These are phyloP conservation scores for Cololabis saira DNA, from an alignment of 2,113 vertebrate genomes.

Conservation along the genomic window DNA sequence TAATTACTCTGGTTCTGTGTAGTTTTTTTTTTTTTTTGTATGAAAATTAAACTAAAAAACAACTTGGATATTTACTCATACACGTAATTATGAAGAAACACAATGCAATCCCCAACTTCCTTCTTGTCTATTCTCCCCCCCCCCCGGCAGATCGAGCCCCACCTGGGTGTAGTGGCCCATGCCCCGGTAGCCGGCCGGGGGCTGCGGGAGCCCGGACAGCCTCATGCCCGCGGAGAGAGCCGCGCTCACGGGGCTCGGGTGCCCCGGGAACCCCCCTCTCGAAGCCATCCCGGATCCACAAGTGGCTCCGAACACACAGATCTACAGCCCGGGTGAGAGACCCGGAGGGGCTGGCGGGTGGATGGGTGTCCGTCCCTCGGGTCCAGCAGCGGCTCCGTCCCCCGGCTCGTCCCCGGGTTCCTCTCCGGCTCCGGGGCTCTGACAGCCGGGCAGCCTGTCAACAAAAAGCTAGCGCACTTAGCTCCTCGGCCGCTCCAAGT, in stretches of 20 bases:
- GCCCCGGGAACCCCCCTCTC: slow-evolving; percentile 72
- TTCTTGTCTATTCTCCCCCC: neutral
- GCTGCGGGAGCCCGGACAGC: slow-evolving; percentile 74
- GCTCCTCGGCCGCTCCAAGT: slow-evolving; percentile 54
- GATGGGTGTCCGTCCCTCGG: neutral
- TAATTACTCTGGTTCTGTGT: too few species aligned
- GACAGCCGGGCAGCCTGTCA: slow-evolving; percentile 71
- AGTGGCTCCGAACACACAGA: slow-evolving; percentile 44
- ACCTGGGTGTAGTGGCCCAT: slow-evolving; percentile 81
- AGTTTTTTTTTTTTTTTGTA: too few species aligned
- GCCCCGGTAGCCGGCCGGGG: slow-evolving; percentile 71
- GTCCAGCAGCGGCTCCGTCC: too few species aligned
- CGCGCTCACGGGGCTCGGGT: slow-evolving; percentile 72
- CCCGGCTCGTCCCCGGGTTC: too few species aligned
- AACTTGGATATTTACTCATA: too few species aligned
- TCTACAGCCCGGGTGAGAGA: neutral
- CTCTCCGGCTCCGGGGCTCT: slow-evolving; percentile 23
- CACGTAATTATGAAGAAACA: too few species aligned
- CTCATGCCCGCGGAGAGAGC: slow-evolving; percentile 72
- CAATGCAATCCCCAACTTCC: too few species aligned
- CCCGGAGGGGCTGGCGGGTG: neutral
- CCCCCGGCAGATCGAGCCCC: slow-evolving; percentile 3
- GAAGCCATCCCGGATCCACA: slow-evolving; percentile 70
- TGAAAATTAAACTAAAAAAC: too few species aligned
- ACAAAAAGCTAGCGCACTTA: slow-evolving; percentile 73